phyloP scores from a whole-genome alignment of 2,797 vertebrate species.

The Hybognathus amarus region DNA sequence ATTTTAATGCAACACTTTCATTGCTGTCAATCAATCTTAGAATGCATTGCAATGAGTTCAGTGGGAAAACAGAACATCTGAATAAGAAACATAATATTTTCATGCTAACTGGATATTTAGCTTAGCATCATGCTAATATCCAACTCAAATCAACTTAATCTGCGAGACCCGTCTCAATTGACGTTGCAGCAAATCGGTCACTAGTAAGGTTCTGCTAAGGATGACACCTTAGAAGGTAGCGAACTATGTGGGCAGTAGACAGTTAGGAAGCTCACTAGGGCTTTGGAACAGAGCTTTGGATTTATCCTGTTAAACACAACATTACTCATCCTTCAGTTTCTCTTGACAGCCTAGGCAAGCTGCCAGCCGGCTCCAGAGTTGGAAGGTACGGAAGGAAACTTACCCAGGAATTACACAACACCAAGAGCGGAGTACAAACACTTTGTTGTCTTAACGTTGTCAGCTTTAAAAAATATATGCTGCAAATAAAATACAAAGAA shows the following conservation, averaged over 20 bases:
- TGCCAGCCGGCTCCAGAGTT: slow-evolving; percentile 29
- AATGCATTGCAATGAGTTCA: background rate
- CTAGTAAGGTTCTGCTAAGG: background rate
- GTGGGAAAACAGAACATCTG: too few relatives aligned
- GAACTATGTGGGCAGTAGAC: background rate
- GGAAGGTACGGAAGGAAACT: slow-evolving; percentile 10
- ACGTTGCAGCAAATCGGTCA: background rate
- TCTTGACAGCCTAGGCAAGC: slow-evolving; percentile 42
- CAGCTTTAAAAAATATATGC: slow-evolving; percentile 26
- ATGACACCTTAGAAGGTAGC: background rate
- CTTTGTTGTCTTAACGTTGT: slow-evolving; percentile 51
- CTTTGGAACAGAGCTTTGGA: slow-evolving; percentile 22
- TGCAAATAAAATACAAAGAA: background rate
- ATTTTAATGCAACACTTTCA: background rate
- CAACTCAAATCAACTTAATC: background rate
- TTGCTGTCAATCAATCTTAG: background rate
- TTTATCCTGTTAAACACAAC: slow-evolving; percentile 54
- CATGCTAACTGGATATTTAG: background rate
- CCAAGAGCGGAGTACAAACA: background rate
- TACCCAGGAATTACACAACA: slow-evolving; percentile 3
- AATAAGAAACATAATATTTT: background rate
- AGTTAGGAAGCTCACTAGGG: background rate
- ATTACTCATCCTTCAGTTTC: slow-evolving; percentile 46
- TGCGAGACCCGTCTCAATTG: background rate
- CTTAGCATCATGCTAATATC: background rate